Evolutionary conservation across 2,797 vertebrate genomes (phyloP).

Genomic region (Buceros bicornis): DNA sequence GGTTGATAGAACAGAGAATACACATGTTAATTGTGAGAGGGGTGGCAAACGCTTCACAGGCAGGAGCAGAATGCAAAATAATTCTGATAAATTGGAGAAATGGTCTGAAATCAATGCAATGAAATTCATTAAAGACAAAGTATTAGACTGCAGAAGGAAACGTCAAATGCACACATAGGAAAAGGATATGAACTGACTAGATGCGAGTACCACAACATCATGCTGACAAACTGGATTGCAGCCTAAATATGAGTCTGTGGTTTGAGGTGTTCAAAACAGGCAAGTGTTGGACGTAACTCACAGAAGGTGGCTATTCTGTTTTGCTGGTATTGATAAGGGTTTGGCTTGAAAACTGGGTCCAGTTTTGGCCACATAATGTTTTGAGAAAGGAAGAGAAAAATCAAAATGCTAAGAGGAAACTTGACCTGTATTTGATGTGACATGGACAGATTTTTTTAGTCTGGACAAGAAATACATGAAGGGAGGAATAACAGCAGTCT

Average conservation of each 20-base stretch:
- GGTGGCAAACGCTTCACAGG: background rate
- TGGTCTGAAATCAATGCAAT: slow-evolving; percentile 31
- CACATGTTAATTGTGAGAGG: slow-evolving; percentile 6
- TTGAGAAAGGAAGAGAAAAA: background rate
- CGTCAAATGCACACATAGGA: background rate
- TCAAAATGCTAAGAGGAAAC: background rate
- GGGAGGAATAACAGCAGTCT: background rate
- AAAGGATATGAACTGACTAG: background rate
- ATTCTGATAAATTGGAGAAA: slow-evolving; percentile 25
- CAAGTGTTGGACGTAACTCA: background rate
- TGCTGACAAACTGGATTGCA: background rate
- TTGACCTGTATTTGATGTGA: background rate
- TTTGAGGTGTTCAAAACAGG: background rate
- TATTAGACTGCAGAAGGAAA: slow-evolving; percentile 11
- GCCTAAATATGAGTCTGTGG: background rate
- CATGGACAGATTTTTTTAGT: background rate
- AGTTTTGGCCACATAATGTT: background rate
- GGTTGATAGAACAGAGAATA: background rate
- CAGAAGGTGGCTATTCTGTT: background rate
- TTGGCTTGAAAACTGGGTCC: background rate
- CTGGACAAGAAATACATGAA: background rate
- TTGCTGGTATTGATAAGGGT: background rate
- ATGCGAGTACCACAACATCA: background rate
- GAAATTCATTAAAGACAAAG: slow-evolving; percentile 16
- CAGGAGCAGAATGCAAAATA: background rate